Base-by-base conservation (phyloP, 2,888 invertebrate species). In the Pseudococcus viburni region DNA sequence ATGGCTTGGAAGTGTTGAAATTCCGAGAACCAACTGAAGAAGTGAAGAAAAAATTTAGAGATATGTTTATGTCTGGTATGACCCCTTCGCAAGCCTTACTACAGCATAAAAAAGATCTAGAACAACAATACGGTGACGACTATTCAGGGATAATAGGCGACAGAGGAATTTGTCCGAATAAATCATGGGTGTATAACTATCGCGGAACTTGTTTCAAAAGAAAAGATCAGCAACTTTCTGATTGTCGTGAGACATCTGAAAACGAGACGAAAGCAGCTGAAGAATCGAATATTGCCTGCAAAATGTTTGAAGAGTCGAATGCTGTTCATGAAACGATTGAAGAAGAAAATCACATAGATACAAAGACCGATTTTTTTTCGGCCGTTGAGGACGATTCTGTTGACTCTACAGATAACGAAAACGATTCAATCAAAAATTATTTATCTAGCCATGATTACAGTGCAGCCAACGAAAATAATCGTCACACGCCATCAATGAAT, bases 51-150 rank as follows among this genome's bases (percentile, higher is more conserved):
- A 85, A 85, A 85, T 85, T 85, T 17, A 39, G 33, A 51, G 12
- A 51, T 85, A 85, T 85, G 84, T 85, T 85, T 19, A 33, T 85
- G 39, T 33, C 84, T 2, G 84, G 84, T 26, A 85, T 85, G 84
- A 85, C 84, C 0, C 84, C 84, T 33, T 39, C 59, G 17, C 84
- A 85, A 85, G 84, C 84, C 6, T 59, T 85, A 55, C 9, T 39
- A n/a, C 84, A 85, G 59, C 84, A 85, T n/a, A 59, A 55, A 39
- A 85, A 85, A 26, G 84, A 85, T 26, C 33, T 85, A n/a, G 84
- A 85, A 11, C 84, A 85, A 17, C 84, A 85, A 12, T 85, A 85
- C 22, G 84, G 84, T 6, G 84, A 85, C 15, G 84, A 85, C n/a
- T 85, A 33, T 39, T 85, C 51, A 19, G 1, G 5, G 0, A 48